Conservation (phyloP, 2,797 vertebrate species). For the Simalia tracyae region DNA sequence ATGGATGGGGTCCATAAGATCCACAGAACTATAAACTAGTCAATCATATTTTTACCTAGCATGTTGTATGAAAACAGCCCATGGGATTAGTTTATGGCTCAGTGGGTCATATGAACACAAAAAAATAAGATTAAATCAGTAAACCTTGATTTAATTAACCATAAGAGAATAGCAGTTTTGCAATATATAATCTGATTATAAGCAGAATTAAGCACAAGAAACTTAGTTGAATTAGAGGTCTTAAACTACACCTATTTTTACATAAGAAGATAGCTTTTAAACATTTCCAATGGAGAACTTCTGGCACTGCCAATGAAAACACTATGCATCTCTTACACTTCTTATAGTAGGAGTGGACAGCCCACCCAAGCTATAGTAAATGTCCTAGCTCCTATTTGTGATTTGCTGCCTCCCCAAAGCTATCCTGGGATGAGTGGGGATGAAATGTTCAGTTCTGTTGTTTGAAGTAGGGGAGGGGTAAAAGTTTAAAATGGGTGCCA, state of each 20-base stretch:
- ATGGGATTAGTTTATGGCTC: no score
- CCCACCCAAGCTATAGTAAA: not conserved
- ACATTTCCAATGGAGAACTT: not conserved
- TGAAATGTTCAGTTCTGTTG: not conserved
- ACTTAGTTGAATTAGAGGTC: not conserved
- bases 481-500: not conserved
- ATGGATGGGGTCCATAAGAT: not conserved
- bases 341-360: not conserved
- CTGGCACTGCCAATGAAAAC: not conserved
- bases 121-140: no score
- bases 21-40: not conserved
- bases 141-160: not conserved
- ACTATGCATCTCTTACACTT: not conserved
- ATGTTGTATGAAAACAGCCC: no score
- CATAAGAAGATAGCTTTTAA: not conserved
- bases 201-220: not conserved
- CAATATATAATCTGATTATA: not conserved
- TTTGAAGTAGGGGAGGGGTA: not conserved
- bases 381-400: not conserved
- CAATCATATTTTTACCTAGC: no score
- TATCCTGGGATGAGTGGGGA: not conserved
- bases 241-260: not conserved
- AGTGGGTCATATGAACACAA: no score
- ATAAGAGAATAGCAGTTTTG: not conserved
- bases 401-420: not conserved